Conservation (phyloP, 2,797 vertebrate species). For the Chelidonichthys spinosus region DNA sequence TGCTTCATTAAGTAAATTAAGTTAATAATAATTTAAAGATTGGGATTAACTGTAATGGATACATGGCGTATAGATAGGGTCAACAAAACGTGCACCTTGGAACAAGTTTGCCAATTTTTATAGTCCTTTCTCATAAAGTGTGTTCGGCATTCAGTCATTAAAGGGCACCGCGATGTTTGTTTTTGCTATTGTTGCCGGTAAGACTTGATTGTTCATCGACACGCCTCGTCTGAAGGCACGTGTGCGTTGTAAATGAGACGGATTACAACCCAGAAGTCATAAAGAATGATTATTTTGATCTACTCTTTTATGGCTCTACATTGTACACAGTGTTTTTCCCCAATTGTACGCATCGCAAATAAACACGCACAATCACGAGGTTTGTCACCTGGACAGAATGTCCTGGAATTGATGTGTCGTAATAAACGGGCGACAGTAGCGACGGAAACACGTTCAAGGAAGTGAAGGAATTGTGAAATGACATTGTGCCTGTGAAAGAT, state of each 20-base stretch:
- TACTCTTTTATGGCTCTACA: not conserved
- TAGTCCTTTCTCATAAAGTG: not conserved
- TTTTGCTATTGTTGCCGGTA: conserved; percentile 6
- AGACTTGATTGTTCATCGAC: not conserved
- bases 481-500: not conserved
- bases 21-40: too few species aligned
- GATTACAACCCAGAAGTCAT: not conserved
- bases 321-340: not conserved
- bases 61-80: not conserved
- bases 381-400: conserved; percentile 22
- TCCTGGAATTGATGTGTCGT: conserved; percentile 20
- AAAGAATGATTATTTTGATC: conserved; percentile 5
- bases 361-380: conserved; percentile 13
- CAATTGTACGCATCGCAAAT: not conserved
- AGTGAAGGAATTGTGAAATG: not conserved
- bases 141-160: not conserved
- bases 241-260: conserved; percentile 2
- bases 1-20: not conserved
- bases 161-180: not conserved
- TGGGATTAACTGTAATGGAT: not conserved
- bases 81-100: not conserved
- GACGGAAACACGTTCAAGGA: not conserved
- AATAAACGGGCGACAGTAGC: conserved; percentile 6
- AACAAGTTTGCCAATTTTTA: not conserved
- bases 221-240: not conserved